Conservation (phyloP, 2,888 invertebrate species). For the Apodemia hepburni region DNA sequence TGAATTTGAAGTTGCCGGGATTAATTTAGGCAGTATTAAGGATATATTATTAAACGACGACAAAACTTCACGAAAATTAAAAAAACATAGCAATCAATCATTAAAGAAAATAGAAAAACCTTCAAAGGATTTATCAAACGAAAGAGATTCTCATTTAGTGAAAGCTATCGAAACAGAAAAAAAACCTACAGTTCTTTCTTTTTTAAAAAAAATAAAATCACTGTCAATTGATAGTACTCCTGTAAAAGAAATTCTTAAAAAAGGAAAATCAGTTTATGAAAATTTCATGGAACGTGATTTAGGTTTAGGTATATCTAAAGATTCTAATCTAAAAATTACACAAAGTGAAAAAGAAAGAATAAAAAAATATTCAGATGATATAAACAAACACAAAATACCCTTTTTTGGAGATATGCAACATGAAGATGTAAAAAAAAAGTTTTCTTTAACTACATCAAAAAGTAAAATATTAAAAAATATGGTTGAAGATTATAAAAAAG, state of each 20-base stretch:
- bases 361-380: not conserved
- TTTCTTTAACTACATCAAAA: conserved; percentile 11
- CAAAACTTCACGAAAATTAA: conserved; percentile 17
- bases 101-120: not conserved
- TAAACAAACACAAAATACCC: not conserved
- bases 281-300: conserved; percentile 12
- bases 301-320: not conserved
- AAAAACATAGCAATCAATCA: not conserved
- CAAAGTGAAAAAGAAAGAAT: not conserved
- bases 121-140: not conserved
- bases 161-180: not conserved
- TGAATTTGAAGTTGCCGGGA: conserved; percentile 39
- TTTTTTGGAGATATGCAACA: not conserved
- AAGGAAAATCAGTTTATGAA: conserved; percentile 7
- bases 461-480: not conserved
- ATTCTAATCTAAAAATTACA: not conserved
- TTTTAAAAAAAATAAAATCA: not conserved
- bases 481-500: conserved; percentile 10
- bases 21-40: conserved; percentile 36
- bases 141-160: not conserved
- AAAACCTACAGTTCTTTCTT: not conserved
- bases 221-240: conserved; percentile 1
- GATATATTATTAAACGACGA: conserved; percentile 32
- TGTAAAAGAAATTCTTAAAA: not conserved
- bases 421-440: conserved; percentile 1